Conservation (phyloP, 1,140 invertebrate genomes). For the Harpegnathos saltator region DNA sequence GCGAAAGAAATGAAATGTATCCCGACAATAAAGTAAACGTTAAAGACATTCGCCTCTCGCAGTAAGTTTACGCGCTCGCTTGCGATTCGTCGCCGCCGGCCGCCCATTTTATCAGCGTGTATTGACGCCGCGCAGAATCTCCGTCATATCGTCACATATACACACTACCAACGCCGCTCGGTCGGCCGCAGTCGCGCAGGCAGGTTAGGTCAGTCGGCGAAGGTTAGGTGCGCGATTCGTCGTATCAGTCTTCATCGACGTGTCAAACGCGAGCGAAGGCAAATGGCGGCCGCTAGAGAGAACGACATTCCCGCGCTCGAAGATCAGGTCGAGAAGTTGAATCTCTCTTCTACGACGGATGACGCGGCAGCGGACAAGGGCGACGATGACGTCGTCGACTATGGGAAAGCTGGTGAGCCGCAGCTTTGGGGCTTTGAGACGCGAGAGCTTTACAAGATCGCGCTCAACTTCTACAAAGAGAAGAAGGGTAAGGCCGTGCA, state of each 20-base stretch:
- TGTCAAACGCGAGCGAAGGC: conserved; percentile 25
- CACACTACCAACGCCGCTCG: too few relatives aligned
- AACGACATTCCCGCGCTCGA: conserved; percentile 20
- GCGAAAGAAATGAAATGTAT: too few relatives aligned
- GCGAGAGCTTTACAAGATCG: conserved; percentile 93
- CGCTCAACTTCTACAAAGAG: conserved; percentile 96
- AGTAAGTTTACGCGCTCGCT: too few relatives aligned
- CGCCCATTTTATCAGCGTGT: too few relatives aligned
- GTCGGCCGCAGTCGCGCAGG: too few relatives aligned
- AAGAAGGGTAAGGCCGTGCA: conserved; percentile 98
- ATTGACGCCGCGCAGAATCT: too few relatives aligned
- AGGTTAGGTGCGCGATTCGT: conserved; percentile 38
- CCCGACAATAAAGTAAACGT: too few relatives aligned
- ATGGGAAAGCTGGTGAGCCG: conserved; percentile 70
- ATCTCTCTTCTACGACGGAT: background rate
- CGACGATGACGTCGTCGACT: conserved; percentile 49
- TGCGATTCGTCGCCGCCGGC: too few relatives aligned
- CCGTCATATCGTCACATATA: too few relatives aligned
- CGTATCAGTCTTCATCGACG: conserved; percentile 26
- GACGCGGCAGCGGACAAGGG: conserved; percentile 10
- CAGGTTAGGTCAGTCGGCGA: too few relatives aligned
- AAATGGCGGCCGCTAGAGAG: conserved; percentile 47
- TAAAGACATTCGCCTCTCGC: too few relatives aligned
- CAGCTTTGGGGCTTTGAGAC: conserved; percentile 83
- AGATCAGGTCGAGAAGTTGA: conserved; percentile 1